Conservation (phyloP, 1,140 invertebrate genomes). For the Bombus terrestris region DNA sequence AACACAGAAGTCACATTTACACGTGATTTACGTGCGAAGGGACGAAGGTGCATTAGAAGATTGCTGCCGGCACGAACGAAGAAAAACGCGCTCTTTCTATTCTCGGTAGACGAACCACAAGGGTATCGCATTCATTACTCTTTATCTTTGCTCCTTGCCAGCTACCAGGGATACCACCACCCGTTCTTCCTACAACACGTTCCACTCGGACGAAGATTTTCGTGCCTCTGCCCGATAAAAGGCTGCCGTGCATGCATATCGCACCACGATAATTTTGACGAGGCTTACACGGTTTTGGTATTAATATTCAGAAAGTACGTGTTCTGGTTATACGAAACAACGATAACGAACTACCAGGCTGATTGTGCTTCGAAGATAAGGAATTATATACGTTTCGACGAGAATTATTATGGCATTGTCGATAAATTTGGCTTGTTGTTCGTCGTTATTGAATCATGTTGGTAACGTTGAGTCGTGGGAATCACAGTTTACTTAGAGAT, state of each 20-base stretch:
- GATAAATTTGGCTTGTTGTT: background rate
- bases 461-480: background rate
- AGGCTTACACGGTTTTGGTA: constrained; percentile 40
- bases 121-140: constrained; percentile 77
- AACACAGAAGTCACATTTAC: constrained; percentile 22
- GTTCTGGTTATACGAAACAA: background rate
- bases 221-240: background rate
- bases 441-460: background rate
- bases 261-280: constrained; percentile 26
- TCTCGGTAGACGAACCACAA: constrained; percentile 37
- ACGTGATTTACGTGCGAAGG: background rate
- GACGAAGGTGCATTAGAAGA: background rate
- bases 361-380: background rate
- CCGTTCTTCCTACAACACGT: constrained; percentile 60
- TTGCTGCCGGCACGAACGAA: constrained; percentile 6
- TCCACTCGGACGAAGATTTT: constrained; percentile 55
- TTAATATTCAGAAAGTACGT: constrained; percentile 36
- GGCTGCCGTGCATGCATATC: constrained; percentile 22
- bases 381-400: background rate
- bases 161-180: constrained; percentile 71
- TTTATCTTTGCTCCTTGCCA: constrained; percentile 73
- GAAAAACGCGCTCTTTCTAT: constrained; percentile 42
- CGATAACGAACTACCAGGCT: background rate
- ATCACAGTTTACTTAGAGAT: background rate
- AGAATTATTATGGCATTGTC: background rate